These are phyloP conservation scores for Sipha flava DNA, from an alignment of 1,140 invertebrate species.

Conservation along the genomic window DNA sequence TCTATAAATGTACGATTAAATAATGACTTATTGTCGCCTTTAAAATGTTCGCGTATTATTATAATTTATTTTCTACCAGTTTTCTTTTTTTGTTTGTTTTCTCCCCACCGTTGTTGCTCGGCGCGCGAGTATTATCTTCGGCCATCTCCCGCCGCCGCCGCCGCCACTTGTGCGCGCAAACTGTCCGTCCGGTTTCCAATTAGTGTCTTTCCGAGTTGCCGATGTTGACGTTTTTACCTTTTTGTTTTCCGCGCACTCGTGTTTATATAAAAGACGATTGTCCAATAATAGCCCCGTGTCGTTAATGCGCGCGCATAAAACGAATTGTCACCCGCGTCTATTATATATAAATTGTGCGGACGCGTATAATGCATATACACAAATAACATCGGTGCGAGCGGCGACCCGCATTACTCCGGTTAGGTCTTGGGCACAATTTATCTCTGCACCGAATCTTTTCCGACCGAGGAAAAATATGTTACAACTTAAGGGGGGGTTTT, in stretches of 20 bases:
- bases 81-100: background rate
- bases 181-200: slow-evolving; percentile 19
- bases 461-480: background rate
- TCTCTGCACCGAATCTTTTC: background rate
- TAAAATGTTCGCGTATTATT: too few species aligned
- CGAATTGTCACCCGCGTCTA: background rate
- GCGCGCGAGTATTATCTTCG: background rate
- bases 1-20: too few species aligned
- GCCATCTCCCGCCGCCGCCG: background rate
- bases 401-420: background rate
- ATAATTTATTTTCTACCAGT: background rate
- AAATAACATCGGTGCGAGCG: too few species aligned
- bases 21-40: background rate
- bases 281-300: slow-evolving; percentile 21
- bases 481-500: background rate
- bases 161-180: background rate
- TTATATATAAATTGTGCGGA: background rate
- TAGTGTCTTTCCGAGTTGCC: slow-evolving; percentile 17
- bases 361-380: too few species aligned
- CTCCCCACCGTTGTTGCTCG: background rate
- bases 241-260: background rate
- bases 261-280: slow-evolving; percentile 10
- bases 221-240: slow-evolving; percentile 2
- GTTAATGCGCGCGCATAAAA: background rate
- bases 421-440: background rate